Percentiles rank a stretch among this genome's conserved stretches.
These are phyloP conservation scores for Folsomia manolachei DNA, from an alignment of 2,888 invertebrate genomes.

Conservation along the genomic window DNA sequence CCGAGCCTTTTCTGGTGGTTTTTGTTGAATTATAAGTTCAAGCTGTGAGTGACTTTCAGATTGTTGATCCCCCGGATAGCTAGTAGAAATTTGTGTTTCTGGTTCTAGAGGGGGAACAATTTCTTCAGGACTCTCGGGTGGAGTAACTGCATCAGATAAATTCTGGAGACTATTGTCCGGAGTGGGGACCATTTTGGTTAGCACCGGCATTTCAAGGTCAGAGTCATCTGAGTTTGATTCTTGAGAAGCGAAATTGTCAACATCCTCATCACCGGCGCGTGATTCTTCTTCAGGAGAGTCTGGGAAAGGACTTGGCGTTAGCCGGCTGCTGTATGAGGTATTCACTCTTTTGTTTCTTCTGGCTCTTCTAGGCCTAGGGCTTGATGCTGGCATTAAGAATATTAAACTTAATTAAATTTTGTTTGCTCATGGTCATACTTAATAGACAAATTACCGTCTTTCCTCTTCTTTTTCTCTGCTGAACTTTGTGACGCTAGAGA, in stretches of 20 bases:
- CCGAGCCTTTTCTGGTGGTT: neutral
- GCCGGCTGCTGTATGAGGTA: neutral
- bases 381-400: too few species aligned
- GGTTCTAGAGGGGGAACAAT: too few species aligned
- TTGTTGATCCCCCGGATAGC: too few species aligned
- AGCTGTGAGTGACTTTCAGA: too few species aligned
- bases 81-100: neutral
- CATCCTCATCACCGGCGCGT: too few species aligned
- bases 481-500: neutral
- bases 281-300: conserved; percentile 3
- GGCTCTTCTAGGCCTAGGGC: neutral
- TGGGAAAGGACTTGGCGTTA: conserved; percentile 6
- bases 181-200: conserved; percentile 30
- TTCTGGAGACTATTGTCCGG: conserved; percentile 10
- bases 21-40: neutral
- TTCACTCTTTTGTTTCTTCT: neutral
- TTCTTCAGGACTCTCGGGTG: neutral
- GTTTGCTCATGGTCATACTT: too few species aligned
- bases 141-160: neutral
- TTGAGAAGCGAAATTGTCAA: neutral
- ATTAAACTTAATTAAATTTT: too few species aligned
- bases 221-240: conserved; percentile 1
- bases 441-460: neutral
- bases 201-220: conserved; percentile 43
- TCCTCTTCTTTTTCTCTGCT: conserved; percentile 1